These are phyloP conservation scores for Euspilapteryx auroguttella DNA, from an alignment of 2,888 invertebrate species.

Conservation along the genomic window DNA sequence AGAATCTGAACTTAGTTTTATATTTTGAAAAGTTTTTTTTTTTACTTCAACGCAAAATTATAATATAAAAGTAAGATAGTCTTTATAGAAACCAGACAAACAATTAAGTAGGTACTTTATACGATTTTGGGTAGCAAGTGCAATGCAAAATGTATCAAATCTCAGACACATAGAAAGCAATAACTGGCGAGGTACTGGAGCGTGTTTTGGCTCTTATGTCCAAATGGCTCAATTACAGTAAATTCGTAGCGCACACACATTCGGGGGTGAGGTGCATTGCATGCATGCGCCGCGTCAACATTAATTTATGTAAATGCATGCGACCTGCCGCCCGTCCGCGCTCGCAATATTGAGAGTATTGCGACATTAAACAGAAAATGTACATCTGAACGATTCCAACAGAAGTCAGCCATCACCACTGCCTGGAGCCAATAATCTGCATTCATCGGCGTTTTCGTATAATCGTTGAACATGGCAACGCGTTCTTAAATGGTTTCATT, in stretches of 20 bases:
- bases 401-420: constrained; percentile 49
- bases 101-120: no score
- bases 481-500: no score
- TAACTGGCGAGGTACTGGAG: no score
- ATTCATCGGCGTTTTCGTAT: constrained; percentile 23
- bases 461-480: constrained; percentile 14
- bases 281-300: constrained; percentile 42
- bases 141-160: no score
- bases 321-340: constrained; percentile 47
- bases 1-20: no score
- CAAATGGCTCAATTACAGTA: constrained; percentile 61
- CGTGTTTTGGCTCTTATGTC: constrained; percentile 34
- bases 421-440: constrained; percentile 30
- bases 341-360: constrained; percentile 58
- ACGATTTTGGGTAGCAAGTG: no score
- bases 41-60: no score
- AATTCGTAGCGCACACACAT: constrained; percentile 57
- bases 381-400: constrained; percentile 49
- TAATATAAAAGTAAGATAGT: no score
- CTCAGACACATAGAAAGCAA: no score
- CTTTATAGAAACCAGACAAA: no score
- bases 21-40: no score
- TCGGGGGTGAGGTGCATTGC: constrained; percentile 32
- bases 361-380: constrained; percentile 56
- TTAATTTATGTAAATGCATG: constrained; percentile 61